These are phyloP conservation scores for Autographa pulchrina DNA, from an alignment of 2,888 invertebrate species.

Conservation along the genomic window DNA sequence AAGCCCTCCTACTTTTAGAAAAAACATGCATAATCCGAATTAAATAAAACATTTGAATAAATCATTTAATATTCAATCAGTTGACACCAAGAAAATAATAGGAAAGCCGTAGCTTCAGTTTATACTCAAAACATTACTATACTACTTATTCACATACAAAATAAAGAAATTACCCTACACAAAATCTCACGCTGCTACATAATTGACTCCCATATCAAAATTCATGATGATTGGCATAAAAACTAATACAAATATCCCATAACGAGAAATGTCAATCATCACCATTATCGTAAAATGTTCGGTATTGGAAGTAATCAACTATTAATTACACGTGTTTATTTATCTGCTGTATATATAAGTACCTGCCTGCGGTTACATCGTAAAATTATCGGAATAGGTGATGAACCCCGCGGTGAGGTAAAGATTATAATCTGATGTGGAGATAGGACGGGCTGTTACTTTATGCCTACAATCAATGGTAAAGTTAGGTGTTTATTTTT, in stretches of 20 bases:
- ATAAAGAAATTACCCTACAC: neutral
- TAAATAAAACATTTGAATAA: no score
- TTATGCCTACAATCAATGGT: neutral
- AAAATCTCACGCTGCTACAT: slow-evolving; percentile 19
- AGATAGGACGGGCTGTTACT: slow-evolving; percentile 6
- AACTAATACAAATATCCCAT: slow-evolving; percentile 29
- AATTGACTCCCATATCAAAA: slow-evolving; percentile 13
- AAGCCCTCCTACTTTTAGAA: no score
- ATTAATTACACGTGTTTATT: slow-evolving; percentile 45
- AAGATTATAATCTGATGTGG: slow-evolving; percentile 6
- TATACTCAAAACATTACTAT: neutral
- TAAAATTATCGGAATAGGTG: slow-evolving; percentile 34
- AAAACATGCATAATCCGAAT: no score
- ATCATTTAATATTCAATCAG: no score
- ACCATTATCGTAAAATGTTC: slow-evolving; percentile 46
- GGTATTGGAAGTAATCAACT: slow-evolving; percentile 29
- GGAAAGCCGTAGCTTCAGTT: no score
- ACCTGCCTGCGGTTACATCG: slow-evolving; percentile 25
- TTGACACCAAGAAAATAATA: no score
- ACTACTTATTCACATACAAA: neutral
- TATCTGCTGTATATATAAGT: slow-evolving; percentile 10
- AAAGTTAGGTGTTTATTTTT: neutral
- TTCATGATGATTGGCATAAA: slow-evolving; percentile 37
- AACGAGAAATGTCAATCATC: slow-evolving; percentile 22
- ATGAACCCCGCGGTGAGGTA: slow-evolving; percentile 35